Base-by-base conservation (phyloP, 2,888 invertebrate genomes). In the Opisthograptis luteolata region DNA sequence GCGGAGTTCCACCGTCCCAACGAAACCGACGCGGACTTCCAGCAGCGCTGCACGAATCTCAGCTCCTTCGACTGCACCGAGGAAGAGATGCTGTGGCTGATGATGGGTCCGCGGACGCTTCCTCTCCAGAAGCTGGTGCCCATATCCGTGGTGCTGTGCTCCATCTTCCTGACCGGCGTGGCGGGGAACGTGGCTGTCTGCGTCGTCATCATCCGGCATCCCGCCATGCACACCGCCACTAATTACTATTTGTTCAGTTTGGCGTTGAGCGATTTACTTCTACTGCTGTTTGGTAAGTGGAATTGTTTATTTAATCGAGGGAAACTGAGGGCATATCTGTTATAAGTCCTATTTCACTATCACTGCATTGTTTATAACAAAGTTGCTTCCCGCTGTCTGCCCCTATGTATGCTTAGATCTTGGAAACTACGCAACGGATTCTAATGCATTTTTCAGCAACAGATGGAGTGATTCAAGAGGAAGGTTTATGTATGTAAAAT, bases 171-270 rank as follows among this genome's bases (percentile, higher is more conserved):
- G 34, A 95, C 96, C 0, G 97, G 97, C 0, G 92, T 97, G 22
- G 87, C 95, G 34, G 98, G 98, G 2, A 98, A 98, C 74, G 85
- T 95, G 15, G 93, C 94, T 2, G 97, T 97, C 4, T 97, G 97
- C 73, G 92, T 95, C 28, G 97, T 98, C 8, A 97, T 98, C 41
- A 92, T 95, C 5, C 92, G 93, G 20, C 96, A 97, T 72, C 92
- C 94, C 0, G 93, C 94, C 4, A 95, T 98, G 94, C 97, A 96
- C 68, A 96, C 97, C 0, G 95, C 97, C 0, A 98, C 98, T 0
- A 98, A 98, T 76, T 98, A 96, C 76, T 98, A 98, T 76, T 91
- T 98, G 35, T 96, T 97, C 88, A 97, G 96, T 74, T 86, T 97
- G 82, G 96, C 98, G 10, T 87, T 97, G 9, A 97, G 97, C 12